phyloP scores from a whole-genome alignment of 2,797 vertebrate genomes.

The Sternotherus odoratus region DNA sequence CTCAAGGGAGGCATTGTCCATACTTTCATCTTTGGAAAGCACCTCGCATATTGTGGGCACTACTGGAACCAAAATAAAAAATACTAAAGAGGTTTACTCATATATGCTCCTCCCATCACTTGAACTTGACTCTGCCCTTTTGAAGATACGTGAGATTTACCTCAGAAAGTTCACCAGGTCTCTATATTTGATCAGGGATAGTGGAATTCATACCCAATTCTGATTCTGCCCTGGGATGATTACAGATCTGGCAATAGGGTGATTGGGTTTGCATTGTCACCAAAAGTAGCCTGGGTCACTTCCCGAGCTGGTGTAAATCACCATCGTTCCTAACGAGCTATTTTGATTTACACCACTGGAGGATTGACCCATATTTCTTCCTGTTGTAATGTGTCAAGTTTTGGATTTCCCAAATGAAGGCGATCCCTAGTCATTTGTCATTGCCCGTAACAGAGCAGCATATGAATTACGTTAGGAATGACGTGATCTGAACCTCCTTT shows the following conservation, averaged over 20 bases:
- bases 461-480: accelerated
- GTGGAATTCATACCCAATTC: neutral
- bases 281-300: neutral
- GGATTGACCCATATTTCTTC: neutral
- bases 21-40: neutral
- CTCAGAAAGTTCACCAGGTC: neutral
- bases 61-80: neutral
- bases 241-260: neutral
- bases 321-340: accelerated
- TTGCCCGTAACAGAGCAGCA: neutral
- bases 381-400: neutral
- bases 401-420: neutral
- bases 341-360: neutral
- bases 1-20: too few species aligned
- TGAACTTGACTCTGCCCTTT: neutral
- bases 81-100: neutral
- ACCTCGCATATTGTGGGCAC: neutral
- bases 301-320: neutral
- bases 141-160: neutral
- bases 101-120: accelerated
- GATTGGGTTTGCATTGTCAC: neutral
- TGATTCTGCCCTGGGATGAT: neutral
- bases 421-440: neutral
- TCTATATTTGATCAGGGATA: accelerated
- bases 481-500: neutral